Percentiles rank a stretch among this genome's conserved stretches.
Conservation (phyloP, 2,797 vertebrate genomes). For the Sebastes elongatus region DNA sequence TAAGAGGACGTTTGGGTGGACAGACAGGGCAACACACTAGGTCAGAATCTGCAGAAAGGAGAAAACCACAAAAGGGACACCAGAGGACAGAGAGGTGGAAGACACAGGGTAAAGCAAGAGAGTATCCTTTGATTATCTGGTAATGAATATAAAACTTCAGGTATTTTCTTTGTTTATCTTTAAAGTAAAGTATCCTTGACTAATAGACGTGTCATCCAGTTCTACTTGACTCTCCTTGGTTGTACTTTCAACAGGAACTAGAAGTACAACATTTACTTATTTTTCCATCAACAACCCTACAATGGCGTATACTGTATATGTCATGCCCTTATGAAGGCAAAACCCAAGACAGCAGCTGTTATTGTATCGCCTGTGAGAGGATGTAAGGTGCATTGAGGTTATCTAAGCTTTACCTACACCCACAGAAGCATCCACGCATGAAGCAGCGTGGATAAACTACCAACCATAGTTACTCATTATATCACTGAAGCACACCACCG, state of each 20-base stretch:
- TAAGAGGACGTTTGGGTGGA: neutral
- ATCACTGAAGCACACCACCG: slow-evolving; percentile 36
- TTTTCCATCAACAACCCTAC: neutral
- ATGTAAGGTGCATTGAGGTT: neutral
- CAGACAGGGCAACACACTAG: neutral
- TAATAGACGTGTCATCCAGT: neutral
- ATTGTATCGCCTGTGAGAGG: neutral
- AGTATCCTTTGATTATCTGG: neutral
- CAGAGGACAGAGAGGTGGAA: no score
- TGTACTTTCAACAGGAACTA: neutral
- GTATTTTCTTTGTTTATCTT: neutral
- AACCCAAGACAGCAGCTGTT: neutral
- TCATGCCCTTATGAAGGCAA: neutral
- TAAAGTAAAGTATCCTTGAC: neutral
- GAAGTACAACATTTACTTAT: neutral
- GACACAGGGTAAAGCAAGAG: no score
- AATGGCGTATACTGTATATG: neutral
- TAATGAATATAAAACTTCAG: neutral
- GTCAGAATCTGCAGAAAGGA: no score
- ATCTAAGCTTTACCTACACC: slow-evolving; percentile 9
- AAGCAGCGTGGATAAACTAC: slow-evolving; percentile 8
- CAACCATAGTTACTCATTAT: slow-evolving; percentile 14
- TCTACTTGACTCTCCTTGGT: neutral
- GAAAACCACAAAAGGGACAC: no score
- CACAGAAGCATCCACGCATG: neutral